A percentile compares a stretch with the other conserved stretches of the same genome.
These are phyloP conservation scores for Drosophila kikkawai DNA, from an alignment of 1,140 invertebrate genomes.

Conservation along the genomic window DNA sequence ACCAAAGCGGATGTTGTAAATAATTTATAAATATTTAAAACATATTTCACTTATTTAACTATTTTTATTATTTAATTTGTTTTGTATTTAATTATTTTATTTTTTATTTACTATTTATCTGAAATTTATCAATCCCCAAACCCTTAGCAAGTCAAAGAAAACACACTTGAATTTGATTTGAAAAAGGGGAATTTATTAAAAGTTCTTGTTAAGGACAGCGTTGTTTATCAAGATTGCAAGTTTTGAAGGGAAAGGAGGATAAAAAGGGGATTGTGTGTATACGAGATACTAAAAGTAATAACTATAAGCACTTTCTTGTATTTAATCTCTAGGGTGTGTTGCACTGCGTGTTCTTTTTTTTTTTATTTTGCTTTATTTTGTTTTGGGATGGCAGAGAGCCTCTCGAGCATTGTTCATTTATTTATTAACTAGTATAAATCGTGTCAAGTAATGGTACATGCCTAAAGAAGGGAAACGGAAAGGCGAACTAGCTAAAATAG, in stretches of 20 bases:
- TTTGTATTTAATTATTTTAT: not conserved
- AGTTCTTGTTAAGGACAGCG: conserved; percentile 43
- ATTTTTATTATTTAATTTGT: not conserved
- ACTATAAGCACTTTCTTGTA: conserved; percentile 56
- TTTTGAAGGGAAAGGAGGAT: conserved; percentile 16
- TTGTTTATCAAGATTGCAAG: not conserved
- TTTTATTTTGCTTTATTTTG: not conserved
- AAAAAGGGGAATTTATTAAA: conserved; percentile 61
- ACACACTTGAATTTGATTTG: conserved; percentile 38
- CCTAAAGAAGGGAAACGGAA: conserved; percentile 20
- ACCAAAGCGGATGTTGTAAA: too few relatives aligned
- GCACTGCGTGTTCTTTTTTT: conserved; percentile 35
- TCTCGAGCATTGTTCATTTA: conserved; percentile 49
- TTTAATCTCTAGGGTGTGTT: conserved; percentile 52
- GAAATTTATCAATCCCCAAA: not conserved
- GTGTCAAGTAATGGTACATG: conserved; percentile 16
- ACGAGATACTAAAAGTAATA: conserved; percentile 49
- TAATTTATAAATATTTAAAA: too few relatives aligned
- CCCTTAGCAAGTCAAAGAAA: not conserved
- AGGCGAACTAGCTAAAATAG: conserved; percentile 35
- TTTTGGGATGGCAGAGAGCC: conserved; percentile 39
- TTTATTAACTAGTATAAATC: conserved; percentile 13
- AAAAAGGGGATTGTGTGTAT: conserved; percentile 17
- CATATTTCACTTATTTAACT: not conserved
- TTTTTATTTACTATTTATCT: not conserved